These are phyloP conservation scores for Protaetia brevitarsis DNA, from an alignment of 1,140 invertebrate genomes.

Conservation along the genomic window DNA sequence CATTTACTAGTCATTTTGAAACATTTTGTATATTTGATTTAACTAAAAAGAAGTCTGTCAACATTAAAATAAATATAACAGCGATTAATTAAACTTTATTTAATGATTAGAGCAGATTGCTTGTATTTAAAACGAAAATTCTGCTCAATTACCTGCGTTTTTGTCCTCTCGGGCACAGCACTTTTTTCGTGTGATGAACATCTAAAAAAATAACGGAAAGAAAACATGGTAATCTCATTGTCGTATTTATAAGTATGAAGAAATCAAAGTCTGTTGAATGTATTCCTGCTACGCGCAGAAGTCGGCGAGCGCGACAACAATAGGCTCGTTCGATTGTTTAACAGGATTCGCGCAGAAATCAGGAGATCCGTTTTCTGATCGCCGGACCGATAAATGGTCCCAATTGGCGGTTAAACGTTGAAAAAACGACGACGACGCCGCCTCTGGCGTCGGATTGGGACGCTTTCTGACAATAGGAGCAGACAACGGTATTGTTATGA, in stretches of 20 bases:
- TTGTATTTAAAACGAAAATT: no score
- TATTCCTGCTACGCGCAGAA: background rate
- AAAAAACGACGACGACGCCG: constrained; percentile 35
- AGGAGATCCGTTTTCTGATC: constrained; percentile 1
- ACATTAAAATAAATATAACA: no score
- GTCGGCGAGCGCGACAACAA: background rate
- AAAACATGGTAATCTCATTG: background rate
- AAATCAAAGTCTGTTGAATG: background rate
- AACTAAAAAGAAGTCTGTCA: no score
- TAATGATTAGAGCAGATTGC: no score
- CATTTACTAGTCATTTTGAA: no score
- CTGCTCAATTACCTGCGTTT: no score
- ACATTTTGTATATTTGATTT: no score
- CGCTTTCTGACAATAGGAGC: constrained; percentile 42
- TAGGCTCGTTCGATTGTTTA: background rate
- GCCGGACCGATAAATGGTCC: constrained; percentile 15
- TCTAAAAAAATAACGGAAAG: background rate
- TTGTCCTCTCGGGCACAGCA: no score
- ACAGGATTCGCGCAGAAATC: constrained; percentile 3
- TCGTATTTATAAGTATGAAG: background rate
- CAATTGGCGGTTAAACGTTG: constrained; percentile 32
- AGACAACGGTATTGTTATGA: constrained; percentile 43
- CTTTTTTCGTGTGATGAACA: no score
- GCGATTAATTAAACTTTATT: no score
- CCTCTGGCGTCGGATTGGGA: constrained; percentile 45